Percentiles rank a stretch among this genome's conserved stretches.
Evolutionary conservation across 2,113 vertebrate species (phyloP).

Genomic region (Thalassoma bifasciatum): DNA sequence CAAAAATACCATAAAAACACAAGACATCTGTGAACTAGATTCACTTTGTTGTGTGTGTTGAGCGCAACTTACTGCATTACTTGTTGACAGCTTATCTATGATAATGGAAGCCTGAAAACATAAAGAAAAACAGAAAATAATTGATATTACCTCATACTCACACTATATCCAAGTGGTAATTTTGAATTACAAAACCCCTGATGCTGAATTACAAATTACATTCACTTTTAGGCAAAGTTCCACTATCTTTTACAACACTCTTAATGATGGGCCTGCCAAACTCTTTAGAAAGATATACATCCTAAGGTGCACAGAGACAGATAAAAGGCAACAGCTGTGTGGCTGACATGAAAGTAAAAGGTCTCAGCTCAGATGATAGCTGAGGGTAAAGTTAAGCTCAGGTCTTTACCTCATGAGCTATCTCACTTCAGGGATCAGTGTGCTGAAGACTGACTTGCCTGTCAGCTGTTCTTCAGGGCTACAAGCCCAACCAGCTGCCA

Average conservation of each 20-base stretch:
- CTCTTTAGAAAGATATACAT: neutral
- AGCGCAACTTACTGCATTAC: slow-evolving; percentile 74
- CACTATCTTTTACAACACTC: neutral
- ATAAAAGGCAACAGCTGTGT: slow-evolving; percentile 54
- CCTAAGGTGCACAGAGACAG: neutral
- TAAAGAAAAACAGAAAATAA: neutral
- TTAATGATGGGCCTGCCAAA: neutral
- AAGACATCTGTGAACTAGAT: neutral
- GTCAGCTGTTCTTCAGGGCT: slow-evolving; percentile 59
- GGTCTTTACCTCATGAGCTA: slow-evolving; percentile 18
- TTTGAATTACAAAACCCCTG: neutral
- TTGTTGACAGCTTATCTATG: slow-evolving; percentile 78
- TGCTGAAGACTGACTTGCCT: slow-evolving; percentile 26
- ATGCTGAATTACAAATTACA: neutral
- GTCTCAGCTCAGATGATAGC: slow-evolving; percentile 14
- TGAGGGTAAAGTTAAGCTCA: slow-evolving; percentile 6
- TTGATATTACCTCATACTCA: neutral
- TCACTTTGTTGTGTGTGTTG: neutral
- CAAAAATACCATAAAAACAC: neutral
- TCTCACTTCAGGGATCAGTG: slow-evolving; percentile 33
- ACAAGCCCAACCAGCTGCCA: slow-evolving; percentile 47
- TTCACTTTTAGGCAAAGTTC: neutral
- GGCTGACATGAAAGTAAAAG: slow-evolving; percentile 24
- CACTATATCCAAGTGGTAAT: neutral
- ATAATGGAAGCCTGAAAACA: slow-evolving; percentile 80